Percentiles rank a stretch among this genome's conserved stretches.
These are phyloP conservation scores for Acrossocheilus wenchowensis DNA, from an alignment of 2,797 vertebrate genomes.

Conservation along the genomic window DNA sequence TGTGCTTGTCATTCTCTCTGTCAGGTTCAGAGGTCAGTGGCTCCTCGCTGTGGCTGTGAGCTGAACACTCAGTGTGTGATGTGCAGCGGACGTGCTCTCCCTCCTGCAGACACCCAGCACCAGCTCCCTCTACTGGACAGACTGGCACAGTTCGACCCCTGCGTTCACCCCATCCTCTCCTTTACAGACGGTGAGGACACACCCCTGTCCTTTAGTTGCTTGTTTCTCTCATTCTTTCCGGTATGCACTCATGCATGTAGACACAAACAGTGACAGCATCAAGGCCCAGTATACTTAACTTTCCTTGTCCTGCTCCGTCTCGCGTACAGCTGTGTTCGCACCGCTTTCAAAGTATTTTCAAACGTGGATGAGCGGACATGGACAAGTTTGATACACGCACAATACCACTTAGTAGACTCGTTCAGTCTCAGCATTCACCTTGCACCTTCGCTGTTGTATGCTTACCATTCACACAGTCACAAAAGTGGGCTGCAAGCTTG, in stretches of 20 bases:
- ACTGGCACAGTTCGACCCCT: slow-evolving; percentile 83
- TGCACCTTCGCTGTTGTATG: neutral
- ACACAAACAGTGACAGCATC: neutral
- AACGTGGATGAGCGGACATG: neutral
- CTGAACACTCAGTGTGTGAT: slow-evolving; percentile 81
- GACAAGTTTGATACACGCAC: neutral
- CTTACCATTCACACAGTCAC: neutral
- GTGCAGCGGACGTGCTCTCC: slow-evolving; percentile 69
- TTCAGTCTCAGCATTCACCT: neutral
- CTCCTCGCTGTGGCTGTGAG: slow-evolving; percentile 77
- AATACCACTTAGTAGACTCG: neutral
- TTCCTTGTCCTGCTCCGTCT: neutral
- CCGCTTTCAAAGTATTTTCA: neutral
- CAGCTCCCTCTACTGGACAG: slow-evolving; percentile 84
- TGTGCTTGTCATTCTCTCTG: neutral
- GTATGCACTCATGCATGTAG: neutral
- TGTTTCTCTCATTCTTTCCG: neutral
- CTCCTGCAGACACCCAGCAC: slow-evolving; percentile 75
- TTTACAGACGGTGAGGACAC: slow-evolving; percentile 83
- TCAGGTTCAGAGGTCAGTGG: slow-evolving; percentile 73
- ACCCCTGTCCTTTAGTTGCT: neutral
- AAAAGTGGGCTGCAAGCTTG: neutral
- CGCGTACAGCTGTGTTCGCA: too few species aligned
- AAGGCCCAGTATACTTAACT: neutral
- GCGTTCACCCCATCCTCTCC: slow-evolving; percentile 85